Percentiles rank a stretch among this genome's conserved stretches.
Conservation (phyloP, 1,140 invertebrate species). For the Ptiloglossa arizonensis region DNA sequence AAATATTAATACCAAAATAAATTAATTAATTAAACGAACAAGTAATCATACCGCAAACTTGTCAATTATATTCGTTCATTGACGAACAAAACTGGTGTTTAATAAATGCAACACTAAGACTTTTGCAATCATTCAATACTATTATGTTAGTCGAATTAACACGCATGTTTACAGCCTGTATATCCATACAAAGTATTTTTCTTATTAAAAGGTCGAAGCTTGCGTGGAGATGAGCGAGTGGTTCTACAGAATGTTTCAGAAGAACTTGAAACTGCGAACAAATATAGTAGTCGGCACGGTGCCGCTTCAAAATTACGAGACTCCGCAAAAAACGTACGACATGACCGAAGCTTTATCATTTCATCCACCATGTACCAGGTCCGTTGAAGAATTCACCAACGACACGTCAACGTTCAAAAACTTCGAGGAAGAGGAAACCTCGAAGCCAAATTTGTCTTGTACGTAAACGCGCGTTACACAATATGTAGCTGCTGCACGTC, state of each 20-base stretch:
- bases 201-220: slow-evolving; percentile 63
- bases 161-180: neutral
- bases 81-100: no score
- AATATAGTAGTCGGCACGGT: slow-evolving; percentile 68
- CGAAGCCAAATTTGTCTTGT: slow-evolving; percentile 34
- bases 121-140: no score
- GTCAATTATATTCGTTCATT: no score
- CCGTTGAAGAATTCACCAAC: slow-evolving; percentile 17
- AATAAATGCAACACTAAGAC: no score
- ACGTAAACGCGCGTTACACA: slow-evolving; percentile 4
- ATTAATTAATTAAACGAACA: no score
- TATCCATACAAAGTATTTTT: neutral
- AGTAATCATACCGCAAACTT: no score
- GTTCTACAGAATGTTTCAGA: slow-evolving; percentile 74
- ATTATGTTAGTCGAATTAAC: no score
- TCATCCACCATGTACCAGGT: slow-evolving; percentile 5
- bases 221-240: slow-evolving; percentile 72
- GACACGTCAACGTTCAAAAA: slow-evolving; percentile 16
- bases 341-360: slow-evolving; percentile 16
- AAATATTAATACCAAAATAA: no score
- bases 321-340: slow-evolving; percentile 45
- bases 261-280: slow-evolving; percentile 72
- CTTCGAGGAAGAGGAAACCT: slow-evolving; percentile 1
- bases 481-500: slow-evolving; percentile 1
- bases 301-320: slow-evolving; percentile 71